A percentile compares a stretch with the other conserved stretches of the same genome.
These are phyloP conservation scores for Frankliniella fusca DNA, from an alignment of 2,888 invertebrate genomes.

Conservation along the genomic window DNA sequence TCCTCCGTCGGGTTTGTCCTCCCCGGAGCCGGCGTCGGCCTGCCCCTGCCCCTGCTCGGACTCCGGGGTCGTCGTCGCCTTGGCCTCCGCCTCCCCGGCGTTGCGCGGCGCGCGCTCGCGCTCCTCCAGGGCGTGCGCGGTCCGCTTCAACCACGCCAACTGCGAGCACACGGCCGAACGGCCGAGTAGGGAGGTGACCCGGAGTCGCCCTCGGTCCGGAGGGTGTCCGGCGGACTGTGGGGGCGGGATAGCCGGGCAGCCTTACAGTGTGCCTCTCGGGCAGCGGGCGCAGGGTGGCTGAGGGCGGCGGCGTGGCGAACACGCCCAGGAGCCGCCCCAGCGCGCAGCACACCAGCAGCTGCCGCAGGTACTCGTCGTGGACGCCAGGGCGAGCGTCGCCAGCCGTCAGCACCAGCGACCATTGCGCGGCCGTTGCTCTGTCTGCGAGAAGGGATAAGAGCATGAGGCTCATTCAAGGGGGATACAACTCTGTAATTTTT, in stretches of 20 bases:
- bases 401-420: neutral
- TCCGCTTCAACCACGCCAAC: neutral
- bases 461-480: no score
- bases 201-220: neutral
- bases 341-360: conserved; percentile 4
- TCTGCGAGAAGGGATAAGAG: neutral
- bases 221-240: neutral
- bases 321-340: neutral
- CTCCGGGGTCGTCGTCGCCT: neutral
- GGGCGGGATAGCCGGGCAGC: neutral
- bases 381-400: neutral
- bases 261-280: neutral
- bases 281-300: neutral
- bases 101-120: neutral
- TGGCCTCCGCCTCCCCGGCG: neutral
- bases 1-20: neutral
- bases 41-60: neutral
- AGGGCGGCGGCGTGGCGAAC: neutral
- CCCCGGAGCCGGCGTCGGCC: neutral
- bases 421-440: neutral
- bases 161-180: neutral
- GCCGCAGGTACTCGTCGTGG: conserved; percentile 5
- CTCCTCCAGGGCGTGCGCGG: neutral
- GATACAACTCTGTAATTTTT: no score
- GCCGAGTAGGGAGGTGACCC: no score